Evolutionary conservation across 1,140 invertebrate species (phyloP), one percentile per base, ranked within the genome.

Genomic region (Calliopsis andreniformis): DNA sequence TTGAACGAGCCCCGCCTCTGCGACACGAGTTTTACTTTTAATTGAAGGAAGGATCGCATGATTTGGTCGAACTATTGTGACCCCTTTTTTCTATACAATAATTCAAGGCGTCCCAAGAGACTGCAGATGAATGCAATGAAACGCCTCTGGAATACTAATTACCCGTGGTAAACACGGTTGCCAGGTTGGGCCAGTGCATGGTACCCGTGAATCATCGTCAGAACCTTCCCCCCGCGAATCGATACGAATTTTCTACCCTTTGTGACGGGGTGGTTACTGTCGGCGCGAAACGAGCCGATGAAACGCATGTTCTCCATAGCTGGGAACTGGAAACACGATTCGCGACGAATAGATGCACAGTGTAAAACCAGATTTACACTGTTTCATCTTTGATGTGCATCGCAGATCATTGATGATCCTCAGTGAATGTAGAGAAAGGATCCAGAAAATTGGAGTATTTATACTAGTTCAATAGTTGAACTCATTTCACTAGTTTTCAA

Each of bases 91-190:
- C 16, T n/a, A 16, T n/a, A n/a, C n/a, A n/a, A n/a, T n/a, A n/a
- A 30, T n/a, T 53, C 43, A 61, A 16, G 16, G 45, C 45, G 12
- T n/a, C 45, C 16, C 16, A 18, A 18, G 16, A 12, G 2, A 18
- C 28, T 43, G 39, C 35, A 28, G 59, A 23, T 14, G 47, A 53
- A 20, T 63, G 45, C 32, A 73, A 58, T 23, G 51, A 28, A 58
- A 39, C 64, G 55, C 45, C 42, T 47, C 28, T 23, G 35, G 35
- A 58, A 68, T 76, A 58, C 43, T 76, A 69, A 76, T 76, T 59
- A n/a, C 20, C 30, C 43, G 30, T 16, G 63, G 51, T 49, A 66
- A 73, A 43, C 35, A 56, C 51, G 47, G 71, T 75, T 68, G 72
- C 64, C 53, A 76, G 64, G 63, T 39, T 3, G 66, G 45, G 56